Percentiles rank a stretch among this genome's conserved stretches.
These are phyloP conservation scores for Drosophila setosimentum DNA, from an alignment of 2,888 invertebrate genomes.

Conservation along the genomic window DNA sequence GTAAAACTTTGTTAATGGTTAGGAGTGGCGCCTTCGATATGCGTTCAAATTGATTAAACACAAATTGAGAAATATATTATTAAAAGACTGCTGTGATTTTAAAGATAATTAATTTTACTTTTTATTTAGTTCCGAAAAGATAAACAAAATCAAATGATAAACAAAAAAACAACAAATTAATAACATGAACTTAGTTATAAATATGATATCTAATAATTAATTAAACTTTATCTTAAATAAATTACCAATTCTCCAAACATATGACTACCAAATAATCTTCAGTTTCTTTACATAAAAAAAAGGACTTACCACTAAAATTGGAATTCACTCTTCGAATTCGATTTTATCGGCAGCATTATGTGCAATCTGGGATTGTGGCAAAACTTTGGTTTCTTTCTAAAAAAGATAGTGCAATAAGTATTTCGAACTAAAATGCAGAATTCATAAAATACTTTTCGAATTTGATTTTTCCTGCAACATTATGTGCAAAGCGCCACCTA, in stretches of 20 bases:
- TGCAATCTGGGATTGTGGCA: neutral
- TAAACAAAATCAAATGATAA: conserved; percentile 37
- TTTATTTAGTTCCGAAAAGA: conserved; percentile 65
- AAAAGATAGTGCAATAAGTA: neutral
- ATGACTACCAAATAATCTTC: neutral
- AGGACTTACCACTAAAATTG: neutral
- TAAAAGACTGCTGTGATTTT: conserved; percentile 85
- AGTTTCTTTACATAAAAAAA: neutral
- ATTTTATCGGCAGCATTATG: neutral
- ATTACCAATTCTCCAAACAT: conserved; percentile 74
- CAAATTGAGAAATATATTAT: conserved; percentile 79
- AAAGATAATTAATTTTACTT: conserved; percentile 72
- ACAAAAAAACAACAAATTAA: conserved; percentile 53
- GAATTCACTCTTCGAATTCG: neutral
- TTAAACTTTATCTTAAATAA: conserved; percentile 81
- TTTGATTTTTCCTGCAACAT: neutral
- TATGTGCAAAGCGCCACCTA: conserved; percentile 3
- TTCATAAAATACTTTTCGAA: no score
- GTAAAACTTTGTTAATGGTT: conserved; percentile 58
- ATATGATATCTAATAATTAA: conserved; percentile 72
- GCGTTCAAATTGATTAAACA: conserved; percentile 56
- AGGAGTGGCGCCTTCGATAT: conserved; percentile 44
- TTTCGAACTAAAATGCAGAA: neutral
- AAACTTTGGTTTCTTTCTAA: neutral
- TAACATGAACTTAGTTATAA: conserved; percentile 71